These are phyloP conservation scores for Harpalus rufipes DNA, from an alignment of 2,888 invertebrate genomes.

Conservation along the genomic window DNA sequence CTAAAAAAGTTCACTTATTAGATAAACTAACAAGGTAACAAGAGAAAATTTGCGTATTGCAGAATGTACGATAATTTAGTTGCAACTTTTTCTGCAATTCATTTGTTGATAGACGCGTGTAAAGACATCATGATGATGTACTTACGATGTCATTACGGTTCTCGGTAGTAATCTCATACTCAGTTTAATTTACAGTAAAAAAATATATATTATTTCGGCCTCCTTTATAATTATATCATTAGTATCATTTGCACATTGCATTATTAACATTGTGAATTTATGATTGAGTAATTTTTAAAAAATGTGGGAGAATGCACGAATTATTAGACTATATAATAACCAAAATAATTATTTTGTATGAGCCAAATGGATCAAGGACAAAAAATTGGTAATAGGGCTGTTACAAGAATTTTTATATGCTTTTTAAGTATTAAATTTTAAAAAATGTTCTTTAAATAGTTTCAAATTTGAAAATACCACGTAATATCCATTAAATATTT, in stretches of 20 bases:
- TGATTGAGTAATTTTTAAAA: background rate
- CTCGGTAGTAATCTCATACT: background rate
- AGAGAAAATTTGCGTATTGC: constrained; percentile 2
- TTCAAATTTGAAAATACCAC: too few relatives aligned
- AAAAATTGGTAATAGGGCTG: too few relatives aligned
- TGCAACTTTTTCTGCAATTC: constrained; percentile 5
- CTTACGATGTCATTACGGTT: background rate
- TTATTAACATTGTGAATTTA: background rate
- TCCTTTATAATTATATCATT: background rate
- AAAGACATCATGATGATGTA: background rate
- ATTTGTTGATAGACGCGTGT: background rate
- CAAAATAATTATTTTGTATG: too few relatives aligned
- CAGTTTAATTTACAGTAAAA: background rate
- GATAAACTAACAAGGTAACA: background rate
- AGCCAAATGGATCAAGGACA: too few relatives aligned
- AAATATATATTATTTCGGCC: background rate
- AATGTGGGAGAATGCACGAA: too few relatives aligned
- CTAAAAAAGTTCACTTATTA: background rate
- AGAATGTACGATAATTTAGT: background rate
- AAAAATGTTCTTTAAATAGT: too few relatives aligned
- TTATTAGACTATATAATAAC: too few relatives aligned
- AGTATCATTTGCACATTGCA: background rate
- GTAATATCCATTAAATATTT: too few relatives aligned
- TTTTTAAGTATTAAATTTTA: too few relatives aligned
- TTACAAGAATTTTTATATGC: too few relatives aligned